Evolutionary conservation across 2,888 invertebrate genomes (phyloP).

Genomic region (Cosmia trapezina): DNA sequence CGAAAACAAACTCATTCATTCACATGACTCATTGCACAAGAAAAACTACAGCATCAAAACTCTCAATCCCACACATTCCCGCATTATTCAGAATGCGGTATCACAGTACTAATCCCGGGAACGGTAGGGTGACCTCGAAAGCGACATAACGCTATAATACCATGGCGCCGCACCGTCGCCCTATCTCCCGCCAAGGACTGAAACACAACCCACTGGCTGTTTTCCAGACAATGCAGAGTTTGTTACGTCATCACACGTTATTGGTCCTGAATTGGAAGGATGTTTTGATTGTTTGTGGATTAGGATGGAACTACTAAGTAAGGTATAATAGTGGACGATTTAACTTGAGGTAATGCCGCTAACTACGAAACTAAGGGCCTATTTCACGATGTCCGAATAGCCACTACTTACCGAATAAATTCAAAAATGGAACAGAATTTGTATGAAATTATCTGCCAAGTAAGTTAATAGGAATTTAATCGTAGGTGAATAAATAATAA

Average conservation of each 20-base stretch:
- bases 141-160: constrained; percentile 65
- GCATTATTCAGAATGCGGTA: constrained; percentile 64
- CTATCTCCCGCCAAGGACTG: constrained; percentile 70
- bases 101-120: constrained; percentile 54
- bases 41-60: constrained; percentile 1
- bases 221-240: constrained; percentile 76
- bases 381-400: too few species aligned
- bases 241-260: constrained; percentile 70
- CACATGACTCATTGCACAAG: constrained; percentile 4
- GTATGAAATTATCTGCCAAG: too few species aligned
- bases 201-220: constrained; percentile 76
- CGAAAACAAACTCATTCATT: not conserved
- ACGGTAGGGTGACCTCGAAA: constrained; percentile 72
- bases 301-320: not conserved
- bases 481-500: too few species aligned
- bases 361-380: too few species aligned
- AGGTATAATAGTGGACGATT: not conserved
- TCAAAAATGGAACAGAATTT: too few species aligned
- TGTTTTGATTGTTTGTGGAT: constrained; percentile 28
- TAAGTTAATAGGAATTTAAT: too few species aligned
- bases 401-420: too few species aligned
- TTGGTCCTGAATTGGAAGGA: constrained; percentile 58
- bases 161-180: constrained; percentile 77
- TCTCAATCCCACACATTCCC: constrained; percentile 37
- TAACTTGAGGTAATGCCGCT: not conserved